A percentile compares a stretch with the other conserved stretches of the same genome.
phyloP scores from a whole-genome alignment of 1,140 invertebrate species.

The Holotrichia oblita region DNA sequence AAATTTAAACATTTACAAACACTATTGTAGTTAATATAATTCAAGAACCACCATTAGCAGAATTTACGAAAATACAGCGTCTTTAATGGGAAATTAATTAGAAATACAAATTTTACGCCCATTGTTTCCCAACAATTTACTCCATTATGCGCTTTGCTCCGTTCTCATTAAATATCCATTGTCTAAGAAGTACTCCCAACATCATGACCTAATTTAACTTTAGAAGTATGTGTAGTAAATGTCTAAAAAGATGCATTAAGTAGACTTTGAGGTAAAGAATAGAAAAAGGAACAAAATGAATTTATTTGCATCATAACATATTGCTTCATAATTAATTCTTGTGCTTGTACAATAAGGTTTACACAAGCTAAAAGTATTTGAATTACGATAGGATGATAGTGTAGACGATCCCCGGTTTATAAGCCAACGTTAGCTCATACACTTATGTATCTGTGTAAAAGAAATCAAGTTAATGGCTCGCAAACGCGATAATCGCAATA shows the following conservation, averaged over 20 bases:
- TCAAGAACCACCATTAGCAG: not conserved
- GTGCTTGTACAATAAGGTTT: not conserved
- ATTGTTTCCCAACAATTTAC: not conserved
- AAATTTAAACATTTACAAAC: not conserved
- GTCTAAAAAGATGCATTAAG: no score
- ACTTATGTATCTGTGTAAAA: not conserved
- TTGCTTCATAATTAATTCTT: slow-evolving; percentile 17
- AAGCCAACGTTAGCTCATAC: not conserved
- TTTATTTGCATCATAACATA: not conserved
- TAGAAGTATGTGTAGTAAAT: not conserved
- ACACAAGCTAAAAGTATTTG: not conserved
- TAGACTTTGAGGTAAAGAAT: no score
- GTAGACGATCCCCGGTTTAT: not conserved
- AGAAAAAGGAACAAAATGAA: no score
- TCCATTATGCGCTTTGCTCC: not conserved
- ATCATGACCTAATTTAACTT: not conserved
- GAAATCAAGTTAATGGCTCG: not conserved
- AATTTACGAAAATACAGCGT: not conserved
- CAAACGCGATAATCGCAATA: not conserved
- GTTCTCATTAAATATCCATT: not conserved
- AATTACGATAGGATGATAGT: not conserved
- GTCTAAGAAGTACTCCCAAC: not conserved
- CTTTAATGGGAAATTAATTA: slow-evolving; percentile 9
- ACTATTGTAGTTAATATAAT: not conserved
- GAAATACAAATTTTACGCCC: slow-evolving; percentile 8